Conservation (phyloP, 2,113 vertebrate genomes). For the Anguilla rostrata region DNA sequence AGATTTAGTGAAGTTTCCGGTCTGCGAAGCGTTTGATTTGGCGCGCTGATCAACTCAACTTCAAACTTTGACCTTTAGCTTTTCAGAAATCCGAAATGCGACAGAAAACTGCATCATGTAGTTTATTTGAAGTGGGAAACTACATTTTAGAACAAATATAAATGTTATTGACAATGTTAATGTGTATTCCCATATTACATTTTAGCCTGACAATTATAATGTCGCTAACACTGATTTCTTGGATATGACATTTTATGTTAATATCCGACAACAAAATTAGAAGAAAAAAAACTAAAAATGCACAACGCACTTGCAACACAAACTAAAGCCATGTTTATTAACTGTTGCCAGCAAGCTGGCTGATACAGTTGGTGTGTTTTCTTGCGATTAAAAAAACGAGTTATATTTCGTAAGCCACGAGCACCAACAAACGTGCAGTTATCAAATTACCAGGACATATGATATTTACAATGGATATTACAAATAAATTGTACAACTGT, state of each 20-base stretch:
- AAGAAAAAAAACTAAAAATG: too few relatives aligned
- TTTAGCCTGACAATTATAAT: too few relatives aligned
- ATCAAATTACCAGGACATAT: not conserved
- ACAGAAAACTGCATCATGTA: not conserved
- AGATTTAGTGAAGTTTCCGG: not conserved
- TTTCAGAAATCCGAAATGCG: not conserved
- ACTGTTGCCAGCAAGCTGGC: not conserved
- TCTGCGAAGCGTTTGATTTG: slow-evolving; percentile 5
- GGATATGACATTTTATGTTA: slow-evolving; percentile 13
- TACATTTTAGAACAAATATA: not conserved
- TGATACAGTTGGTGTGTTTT: not conserved
- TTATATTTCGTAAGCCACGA: not conserved
- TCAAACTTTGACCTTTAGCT: slow-evolving; percentile 16
- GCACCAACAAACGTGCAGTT: not conserved
- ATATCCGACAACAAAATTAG: too few relatives aligned
- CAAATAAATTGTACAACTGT: too few relatives aligned
- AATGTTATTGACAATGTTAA: not conserved
- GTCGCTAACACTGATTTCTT: not conserved
- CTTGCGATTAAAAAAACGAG: not conserved
- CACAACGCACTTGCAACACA: too few relatives aligned
- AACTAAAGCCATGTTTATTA: too few relatives aligned
- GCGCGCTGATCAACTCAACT: not conserved
- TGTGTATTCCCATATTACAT: too few relatives aligned
- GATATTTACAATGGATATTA: too few relatives aligned
- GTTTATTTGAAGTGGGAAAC: too few relatives aligned